Evolutionary conservation across 2,797 vertebrate species (phyloP), one percentile per base, ranked within the genome.

Genomic region (Pempheris klunzingeri): DNA sequence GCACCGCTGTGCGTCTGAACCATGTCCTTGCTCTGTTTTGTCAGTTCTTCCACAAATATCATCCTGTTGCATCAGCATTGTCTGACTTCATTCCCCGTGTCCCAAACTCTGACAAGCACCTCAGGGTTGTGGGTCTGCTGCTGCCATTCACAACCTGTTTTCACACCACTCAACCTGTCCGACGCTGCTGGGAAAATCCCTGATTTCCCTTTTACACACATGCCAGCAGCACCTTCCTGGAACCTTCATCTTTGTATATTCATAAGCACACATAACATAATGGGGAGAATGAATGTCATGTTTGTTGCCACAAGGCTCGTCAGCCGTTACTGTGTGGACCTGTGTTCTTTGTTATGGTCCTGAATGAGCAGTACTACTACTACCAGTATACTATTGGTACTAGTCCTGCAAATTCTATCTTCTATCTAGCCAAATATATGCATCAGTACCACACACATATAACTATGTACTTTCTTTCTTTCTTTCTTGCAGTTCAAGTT

Each of bases 1-100:
- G 24, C 24, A 81, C 93, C 15, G 83, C 92, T 0, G 67, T 94
- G 5, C 84, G 93, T 0, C 79, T 95, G 58, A 94, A 95, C 82
- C 65, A 93, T 43, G 94, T 92, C 63, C 58, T 95, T 1, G 74
- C 95, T 44, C 90, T 95, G 14, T 96, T 96, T 87, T 90, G 82
- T 36, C 20, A 91, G 0, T 95, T 95, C 4, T 92, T 96, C 86
- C 24, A 78, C 5, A 67, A 96, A 91, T 95, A 94, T 81, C 39
- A 82, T 78, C 94, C 83, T 95, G 94, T 90, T 97, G 96, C 71
- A 76, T 91, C 87, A 95, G 92, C 54, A 95, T 94, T 0, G 87
- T 96, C 62, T 85, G 83, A 76, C 93, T 90, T 71, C 86, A 95
- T 71, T 84, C 87, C 12, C 78, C 82, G 1, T 87, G 90, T 49